Base-by-base conservation (phyloP, 2,888 invertebrate genomes). In the Liopterus haemorrhoidalis region DNA sequence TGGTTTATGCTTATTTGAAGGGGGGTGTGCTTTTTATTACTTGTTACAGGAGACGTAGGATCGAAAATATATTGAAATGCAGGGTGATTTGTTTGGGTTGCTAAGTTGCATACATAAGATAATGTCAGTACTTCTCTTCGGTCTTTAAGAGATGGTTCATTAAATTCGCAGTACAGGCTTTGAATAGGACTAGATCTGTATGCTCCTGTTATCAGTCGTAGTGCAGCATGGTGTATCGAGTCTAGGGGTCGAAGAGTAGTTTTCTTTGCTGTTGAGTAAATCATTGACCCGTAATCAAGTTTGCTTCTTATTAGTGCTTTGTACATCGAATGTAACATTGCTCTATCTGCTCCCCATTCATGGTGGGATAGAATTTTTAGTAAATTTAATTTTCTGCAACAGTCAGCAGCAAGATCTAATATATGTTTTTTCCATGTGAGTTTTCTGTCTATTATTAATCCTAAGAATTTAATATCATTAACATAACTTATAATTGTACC, bases 261-360 rank as follows among this genome's bases (percentile, higher is more conserved):
- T 19, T 28, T n/a, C 25, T 33, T 43, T 5, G 54, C 54, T n/a
- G 54, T 51, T n/a, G 41, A 43, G 31, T 56, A 57, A 22, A 55
- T 27, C 21, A 52, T 48, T 2, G 50, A 42, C 2, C 54, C 55
- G 24, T 58, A 57, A 14, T 57, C 56, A 0, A 56, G 6, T 48
- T 54, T 55, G 8, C 50, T 31, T 16, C 41, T 27, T 2, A 54
- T 41, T 5, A 52, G 15, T 15, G 52, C 35, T 41, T 44, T 46
- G 22, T 54, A 54, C 0, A 48, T 24, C 2, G 27, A 36, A 1
- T 36, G n/a, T 22, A 52, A 16, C 4, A 41, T 35, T 8, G 38
- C 22, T 33, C 28, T 20, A 9, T 49, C 40, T 9, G 49, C 48
- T 35, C 48, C 49, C 49, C 53, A 53, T 3, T 43, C 45, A 9